Percentiles rank a stretch among this genome's conserved stretches.
phyloP scores from a whole-genome alignment of 2,797 vertebrate genomes.

The Syngnathus acus region DNA sequence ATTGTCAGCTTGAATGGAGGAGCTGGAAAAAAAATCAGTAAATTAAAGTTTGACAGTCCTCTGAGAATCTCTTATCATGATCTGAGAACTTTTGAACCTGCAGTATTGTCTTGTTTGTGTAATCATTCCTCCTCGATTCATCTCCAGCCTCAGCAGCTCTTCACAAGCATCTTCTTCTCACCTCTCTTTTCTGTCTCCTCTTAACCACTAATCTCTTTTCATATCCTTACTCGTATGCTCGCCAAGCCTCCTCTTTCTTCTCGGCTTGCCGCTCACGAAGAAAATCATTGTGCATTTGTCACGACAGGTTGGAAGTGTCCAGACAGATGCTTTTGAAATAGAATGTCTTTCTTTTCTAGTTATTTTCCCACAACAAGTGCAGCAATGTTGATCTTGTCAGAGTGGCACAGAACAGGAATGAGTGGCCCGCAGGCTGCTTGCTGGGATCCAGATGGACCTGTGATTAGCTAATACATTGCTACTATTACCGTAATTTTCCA shows the following conservation, averaged over 20 bases:
- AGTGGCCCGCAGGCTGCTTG: constrained; percentile 49
- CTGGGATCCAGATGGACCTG: constrained; percentile 52
- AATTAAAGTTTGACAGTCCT: constrained; percentile 65
- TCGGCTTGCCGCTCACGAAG: constrained; percentile 11
- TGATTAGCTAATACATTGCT: constrained; percentile 49
- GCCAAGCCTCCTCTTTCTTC: constrained; percentile 11
- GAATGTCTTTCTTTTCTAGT: constrained; percentile 18
- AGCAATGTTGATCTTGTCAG: constrained; percentile 46
- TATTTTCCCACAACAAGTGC: constrained; percentile 5
- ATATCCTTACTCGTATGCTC: constrained; percentile 21
- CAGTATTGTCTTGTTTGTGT: constrained; percentile 18
- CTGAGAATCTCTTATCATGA: constrained; percentile 75
- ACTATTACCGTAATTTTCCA: no score
- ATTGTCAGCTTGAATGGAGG: no score
- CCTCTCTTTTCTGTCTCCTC: constrained; percentile 28
- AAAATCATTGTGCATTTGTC: constrained; percentile 39
- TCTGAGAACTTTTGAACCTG: constrained; percentile 1
- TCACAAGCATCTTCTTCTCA: neutral
- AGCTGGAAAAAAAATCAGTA: neutral
- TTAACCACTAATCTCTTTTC: constrained; percentile 33
- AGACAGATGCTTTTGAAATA: constrained; percentile 39
- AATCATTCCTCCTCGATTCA: constrained; percentile 7
- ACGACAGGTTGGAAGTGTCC: constrained; percentile 38
- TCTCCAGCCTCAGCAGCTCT: neutral
- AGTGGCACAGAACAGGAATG: constrained; percentile 34